Conservation (phyloP, 2,888 invertebrate genomes). For the Amiota communis region DNA sequence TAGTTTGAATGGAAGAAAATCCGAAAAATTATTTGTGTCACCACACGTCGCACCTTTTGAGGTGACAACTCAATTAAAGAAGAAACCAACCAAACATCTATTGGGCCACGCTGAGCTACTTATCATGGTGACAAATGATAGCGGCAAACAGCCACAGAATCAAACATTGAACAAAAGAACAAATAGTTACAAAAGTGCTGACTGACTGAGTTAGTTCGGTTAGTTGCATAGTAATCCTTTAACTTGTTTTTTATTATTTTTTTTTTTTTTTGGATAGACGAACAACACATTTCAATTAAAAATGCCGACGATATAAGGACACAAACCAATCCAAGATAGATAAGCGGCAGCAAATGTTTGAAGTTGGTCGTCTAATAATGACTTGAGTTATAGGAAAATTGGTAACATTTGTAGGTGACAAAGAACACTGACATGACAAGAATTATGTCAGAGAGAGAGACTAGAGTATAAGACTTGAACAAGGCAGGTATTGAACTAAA, state of each 20-base stretch:
- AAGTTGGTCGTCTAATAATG: constrained; percentile 19
- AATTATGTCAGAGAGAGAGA: background rate
- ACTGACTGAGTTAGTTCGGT: background rate
- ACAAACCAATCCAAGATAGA: background rate
- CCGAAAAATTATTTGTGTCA: constrained; percentile 65
- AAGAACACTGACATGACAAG: constrained; percentile 8
- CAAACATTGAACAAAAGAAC: constrained; percentile 8
- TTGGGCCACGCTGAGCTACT: constrained; percentile 43
- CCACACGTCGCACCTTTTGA: constrained; percentile 38
- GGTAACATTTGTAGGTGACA: constrained; percentile 5
- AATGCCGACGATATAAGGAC: constrained; percentile 5
- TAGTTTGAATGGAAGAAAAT: constrained; percentile 38
- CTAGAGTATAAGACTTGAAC: background rate
- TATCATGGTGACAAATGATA: constrained; percentile 61
- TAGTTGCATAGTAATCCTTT: constrained; percentile 7
- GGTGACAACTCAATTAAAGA: constrained; percentile 49
- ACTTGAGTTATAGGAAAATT: constrained; percentile 13
- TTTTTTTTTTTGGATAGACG: background rate
- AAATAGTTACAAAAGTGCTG: background rate
- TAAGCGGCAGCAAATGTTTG: constrained; percentile 8
- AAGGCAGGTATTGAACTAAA: background rate
- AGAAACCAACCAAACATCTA: background rate
- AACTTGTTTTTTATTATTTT: background rate
- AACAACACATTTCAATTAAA: background rate
- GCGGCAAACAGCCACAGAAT: constrained; percentile 20